These are phyloP conservation scores for Drosophila truncata DNA, from an alignment of 1,140 invertebrate species.

Conservation along the genomic window DNA sequence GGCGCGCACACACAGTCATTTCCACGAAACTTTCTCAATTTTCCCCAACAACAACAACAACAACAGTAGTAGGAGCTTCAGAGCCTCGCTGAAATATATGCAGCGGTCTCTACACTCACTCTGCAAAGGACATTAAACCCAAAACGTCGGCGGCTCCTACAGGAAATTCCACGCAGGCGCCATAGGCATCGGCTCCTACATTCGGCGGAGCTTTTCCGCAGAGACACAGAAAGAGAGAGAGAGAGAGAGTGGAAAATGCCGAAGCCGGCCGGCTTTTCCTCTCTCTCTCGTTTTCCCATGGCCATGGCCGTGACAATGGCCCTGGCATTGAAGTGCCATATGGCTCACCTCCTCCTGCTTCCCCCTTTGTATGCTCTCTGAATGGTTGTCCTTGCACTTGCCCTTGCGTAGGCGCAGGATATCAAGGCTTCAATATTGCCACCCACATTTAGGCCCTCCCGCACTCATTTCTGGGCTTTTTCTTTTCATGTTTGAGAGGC, in stretches of 20 bases:
- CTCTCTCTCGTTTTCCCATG: conserved; percentile 47
- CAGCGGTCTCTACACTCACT: conserved; percentile 66
- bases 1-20: conserved; percentile 18
- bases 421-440: conserved; percentile 9
- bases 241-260: neutral
- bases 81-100: conserved; percentile 53
- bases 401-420: conserved; percentile 71
- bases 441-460: neutral
- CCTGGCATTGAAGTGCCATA: conserved; percentile 68
- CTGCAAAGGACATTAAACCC: conserved; percentile 84
- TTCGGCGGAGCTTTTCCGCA: conserved; percentile 57
- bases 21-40: conserved; percentile 69
- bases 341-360: neutral
- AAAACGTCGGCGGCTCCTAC: conserved; percentile 16
- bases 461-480: neutral
- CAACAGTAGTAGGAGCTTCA: conserved; percentile 1
- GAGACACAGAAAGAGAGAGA: neutral
- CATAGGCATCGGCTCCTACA: conserved; percentile 39
- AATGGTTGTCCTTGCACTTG: conserved; percentile 73
- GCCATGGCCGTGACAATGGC: conserved; percentile 79
- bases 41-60: conserved; percentile 10
- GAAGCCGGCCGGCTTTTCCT: conserved; percentile 63
- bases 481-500: conserved; percentile 29
- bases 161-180: conserved; percentile 51
- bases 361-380: neutral